Evolutionary conservation across 2,113 vertebrate species (phyloP).

Genomic region (Struthidea cinerea): DNA sequence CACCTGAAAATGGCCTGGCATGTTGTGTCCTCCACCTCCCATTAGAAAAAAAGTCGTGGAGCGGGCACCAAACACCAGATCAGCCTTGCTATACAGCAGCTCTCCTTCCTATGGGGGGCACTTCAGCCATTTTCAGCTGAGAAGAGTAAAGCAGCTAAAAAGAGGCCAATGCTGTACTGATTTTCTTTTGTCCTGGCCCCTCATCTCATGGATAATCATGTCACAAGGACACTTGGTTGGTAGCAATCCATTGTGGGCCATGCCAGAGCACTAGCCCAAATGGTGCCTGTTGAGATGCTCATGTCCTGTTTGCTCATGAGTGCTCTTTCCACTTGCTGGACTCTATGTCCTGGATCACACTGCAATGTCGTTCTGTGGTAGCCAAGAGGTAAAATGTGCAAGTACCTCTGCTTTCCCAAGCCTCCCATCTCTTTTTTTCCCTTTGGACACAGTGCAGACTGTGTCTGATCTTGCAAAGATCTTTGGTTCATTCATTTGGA

Average conservation of each 20-base stretch:
- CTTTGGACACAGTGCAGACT: neutral
- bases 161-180: neutral
- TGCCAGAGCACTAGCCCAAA: neutral
- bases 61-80: accelerated
- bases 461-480: neutral
- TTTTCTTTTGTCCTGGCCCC: neutral
- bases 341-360: neutral
- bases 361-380: neutral
- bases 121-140: neutral
- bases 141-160: neutral
- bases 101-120: neutral
- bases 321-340: neutral
- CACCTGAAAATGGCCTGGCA: neutral
- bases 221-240: neutral
- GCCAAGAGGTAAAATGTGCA: neutral
- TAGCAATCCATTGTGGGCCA: neutral
- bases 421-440: neutral
- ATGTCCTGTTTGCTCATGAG: neutral
- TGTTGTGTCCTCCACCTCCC: neutral
- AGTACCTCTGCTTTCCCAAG: neutral
- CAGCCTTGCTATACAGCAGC: neutral
- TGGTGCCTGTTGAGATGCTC: neutral
- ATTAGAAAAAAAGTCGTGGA: neutral
- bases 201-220: neutral
- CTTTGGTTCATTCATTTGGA: neutral